These are phyloP conservation scores for Poeciliopsis turneri DNA, from an alignment of 2,797 vertebrate genomes.

Conservation along the genomic window DNA sequence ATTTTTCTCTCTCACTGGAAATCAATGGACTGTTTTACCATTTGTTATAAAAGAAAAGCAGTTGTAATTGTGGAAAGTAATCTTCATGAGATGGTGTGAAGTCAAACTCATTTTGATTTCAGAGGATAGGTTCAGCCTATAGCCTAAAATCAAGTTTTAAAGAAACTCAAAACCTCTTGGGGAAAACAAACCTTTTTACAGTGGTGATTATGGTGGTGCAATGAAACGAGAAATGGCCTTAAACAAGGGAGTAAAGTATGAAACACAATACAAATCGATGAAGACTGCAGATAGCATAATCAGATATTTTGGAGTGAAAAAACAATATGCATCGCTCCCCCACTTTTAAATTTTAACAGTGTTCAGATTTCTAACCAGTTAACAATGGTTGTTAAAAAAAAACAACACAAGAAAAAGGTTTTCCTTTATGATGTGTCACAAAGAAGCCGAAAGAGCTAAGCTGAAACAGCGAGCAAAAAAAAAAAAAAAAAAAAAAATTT, in stretches of 20 bases:
- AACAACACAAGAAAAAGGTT: neutral
- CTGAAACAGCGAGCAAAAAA: neutral
- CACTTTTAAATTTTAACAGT: neutral
- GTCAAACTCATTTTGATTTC: neutral
- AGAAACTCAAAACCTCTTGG: neutral
- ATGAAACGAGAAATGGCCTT: neutral
- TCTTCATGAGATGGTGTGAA: slow-evolving; percentile 4
- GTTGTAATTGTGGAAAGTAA: neutral
- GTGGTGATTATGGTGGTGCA: neutral
- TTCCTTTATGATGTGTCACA: neutral
- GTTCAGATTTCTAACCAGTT: neutral
- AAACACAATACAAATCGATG: neutral
- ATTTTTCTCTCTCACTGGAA: neutral
- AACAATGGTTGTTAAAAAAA: neutral
- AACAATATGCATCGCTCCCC: neutral
- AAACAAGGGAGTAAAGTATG: neutral
- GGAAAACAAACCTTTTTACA: neutral
- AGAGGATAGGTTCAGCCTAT: neutral
- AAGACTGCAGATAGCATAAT: neutral
- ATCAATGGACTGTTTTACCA: neutral
- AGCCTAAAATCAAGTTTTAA: neutral
- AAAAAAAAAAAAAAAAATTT: neutral
- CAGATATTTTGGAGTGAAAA: neutral
- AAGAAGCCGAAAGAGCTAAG: neutral
- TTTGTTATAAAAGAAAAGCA: neutral